These are phyloP conservation scores for Lasioglossum albipes DNA, from an alignment of 1,140 invertebrate genomes.

Conservation along the genomic window DNA sequence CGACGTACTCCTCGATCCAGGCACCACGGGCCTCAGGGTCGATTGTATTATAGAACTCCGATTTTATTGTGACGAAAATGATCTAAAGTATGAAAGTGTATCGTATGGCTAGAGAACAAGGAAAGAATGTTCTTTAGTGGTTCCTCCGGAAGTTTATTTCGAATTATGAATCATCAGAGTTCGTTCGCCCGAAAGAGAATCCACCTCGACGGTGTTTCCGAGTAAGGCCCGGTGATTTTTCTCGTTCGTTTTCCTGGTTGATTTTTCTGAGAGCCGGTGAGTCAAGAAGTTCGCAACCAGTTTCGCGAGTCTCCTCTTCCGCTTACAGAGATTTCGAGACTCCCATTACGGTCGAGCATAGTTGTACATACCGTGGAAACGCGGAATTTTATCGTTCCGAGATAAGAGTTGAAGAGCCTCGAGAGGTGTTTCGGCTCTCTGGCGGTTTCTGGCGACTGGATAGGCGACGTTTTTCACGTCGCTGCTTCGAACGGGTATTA, in stretches of 20 bases:
- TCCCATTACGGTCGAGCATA: not conserved
- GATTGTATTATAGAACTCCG: not conserved
- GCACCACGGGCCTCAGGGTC: not conserved
- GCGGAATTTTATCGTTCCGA: not conserved
- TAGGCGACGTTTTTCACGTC: not conserved
- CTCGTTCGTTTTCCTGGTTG: not conserved
- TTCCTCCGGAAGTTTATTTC: not conserved
- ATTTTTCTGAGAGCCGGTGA: not conserved
- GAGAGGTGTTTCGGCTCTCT: not conserved
- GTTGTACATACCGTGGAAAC: not conserved
- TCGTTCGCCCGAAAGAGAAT: constrained; percentile 2
- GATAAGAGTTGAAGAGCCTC: constrained; percentile 27
- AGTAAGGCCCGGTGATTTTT: not conserved
- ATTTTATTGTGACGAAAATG: no score
- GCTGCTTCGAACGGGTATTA: not conserved
- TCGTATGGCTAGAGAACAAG: no score
- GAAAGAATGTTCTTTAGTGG: not conserved
- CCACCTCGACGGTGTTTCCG: not conserved
- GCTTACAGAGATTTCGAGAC: constrained; percentile 10
- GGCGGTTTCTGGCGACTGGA: not conserved
- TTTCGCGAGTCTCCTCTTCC: not conserved
- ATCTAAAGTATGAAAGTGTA: no score
- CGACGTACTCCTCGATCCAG: constrained; percentile 4
- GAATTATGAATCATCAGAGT: constrained; percentile 35
- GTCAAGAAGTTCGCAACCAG: constrained; percentile 22